Conservation (phyloP, 2,797 vertebrate genomes). For the Buceros bicornis region DNA sequence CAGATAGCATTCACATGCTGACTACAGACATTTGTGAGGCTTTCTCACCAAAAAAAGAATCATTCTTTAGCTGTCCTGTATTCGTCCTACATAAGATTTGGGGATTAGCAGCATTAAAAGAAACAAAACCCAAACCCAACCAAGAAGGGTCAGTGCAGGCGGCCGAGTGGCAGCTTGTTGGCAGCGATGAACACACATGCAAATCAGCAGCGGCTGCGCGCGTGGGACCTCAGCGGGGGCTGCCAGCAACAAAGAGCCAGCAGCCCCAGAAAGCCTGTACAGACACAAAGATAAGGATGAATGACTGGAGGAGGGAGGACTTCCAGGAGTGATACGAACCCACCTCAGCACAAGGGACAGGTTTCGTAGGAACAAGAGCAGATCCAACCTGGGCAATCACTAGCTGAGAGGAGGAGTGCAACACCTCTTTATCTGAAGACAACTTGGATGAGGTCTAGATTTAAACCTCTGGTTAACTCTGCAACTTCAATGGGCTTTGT, state of each 20-base stretch:
- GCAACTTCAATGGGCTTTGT: not conserved
- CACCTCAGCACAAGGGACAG: accelerated
- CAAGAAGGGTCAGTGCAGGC: not conserved
- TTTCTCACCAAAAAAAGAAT: not conserved
- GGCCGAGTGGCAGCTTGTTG: not conserved
- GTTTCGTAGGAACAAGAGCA: not conserved
- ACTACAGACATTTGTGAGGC: not conserved
- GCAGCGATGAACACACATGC: not conserved
- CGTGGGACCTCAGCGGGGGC: not conserved
- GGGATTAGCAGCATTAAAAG: conserved; percentile 35
- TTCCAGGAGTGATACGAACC: not conserved
- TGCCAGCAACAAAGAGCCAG: not conserved
- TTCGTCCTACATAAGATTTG: not conserved
- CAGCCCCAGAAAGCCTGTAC: not conserved
- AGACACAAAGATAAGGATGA: not conserved
- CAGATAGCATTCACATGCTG: not conserved
- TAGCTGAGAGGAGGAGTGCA: accelerated
- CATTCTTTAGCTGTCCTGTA: not conserved
- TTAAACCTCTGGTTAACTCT: not conserved
- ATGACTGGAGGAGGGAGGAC: accelerated
- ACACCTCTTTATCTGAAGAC: not conserved
- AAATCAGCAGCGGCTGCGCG: not conserved
- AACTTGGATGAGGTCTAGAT: not conserved
- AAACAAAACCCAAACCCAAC: not conserved
- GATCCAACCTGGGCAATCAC: accelerated